Conservation (phyloP, 2,888 invertebrate genomes). For the Phaedon cochleariae region DNA sequence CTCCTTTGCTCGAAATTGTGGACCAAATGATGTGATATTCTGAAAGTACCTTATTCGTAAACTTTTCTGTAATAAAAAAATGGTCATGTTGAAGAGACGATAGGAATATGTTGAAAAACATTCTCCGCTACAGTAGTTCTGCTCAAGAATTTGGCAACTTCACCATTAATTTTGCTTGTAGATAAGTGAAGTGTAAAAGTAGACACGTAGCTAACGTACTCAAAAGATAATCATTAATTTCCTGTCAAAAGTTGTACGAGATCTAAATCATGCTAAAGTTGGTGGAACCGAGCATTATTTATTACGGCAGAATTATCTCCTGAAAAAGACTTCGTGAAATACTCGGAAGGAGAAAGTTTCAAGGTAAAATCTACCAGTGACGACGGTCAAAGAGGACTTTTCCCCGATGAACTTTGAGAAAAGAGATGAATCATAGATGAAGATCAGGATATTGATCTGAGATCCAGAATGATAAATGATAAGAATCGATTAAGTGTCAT, state of each 20-base stretch:
- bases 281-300: conserved; percentile 24
- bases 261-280: conserved; percentile 48
- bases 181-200: conserved; percentile 46
- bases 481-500: too few species aligned
- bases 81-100: too few species aligned
- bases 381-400: too few species aligned
- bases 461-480: too few species aligned
- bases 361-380: background rate
- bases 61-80: too few species aligned
- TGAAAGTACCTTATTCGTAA: too few species aligned
- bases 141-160: conserved; percentile 14
- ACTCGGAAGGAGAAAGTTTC: background rate
- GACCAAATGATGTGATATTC: too few species aligned
- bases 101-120: background rate
- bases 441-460: too few species aligned
- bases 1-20: too few species aligned
- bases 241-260: conserved; percentile 49
- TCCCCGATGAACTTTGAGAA: too few species aligned
- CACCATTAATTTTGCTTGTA: conserved; percentile 12
- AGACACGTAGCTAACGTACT: conserved; percentile 48
- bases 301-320: conserved; percentile 34
- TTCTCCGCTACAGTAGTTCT: background rate
- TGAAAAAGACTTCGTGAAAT: conserved; percentile 11
- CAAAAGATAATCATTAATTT: conserved; percentile 53
- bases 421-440: too few species aligned